Base-by-base conservation (phyloP, 2,113 vertebrate species). In the Lophotis ruficrista region DNA sequence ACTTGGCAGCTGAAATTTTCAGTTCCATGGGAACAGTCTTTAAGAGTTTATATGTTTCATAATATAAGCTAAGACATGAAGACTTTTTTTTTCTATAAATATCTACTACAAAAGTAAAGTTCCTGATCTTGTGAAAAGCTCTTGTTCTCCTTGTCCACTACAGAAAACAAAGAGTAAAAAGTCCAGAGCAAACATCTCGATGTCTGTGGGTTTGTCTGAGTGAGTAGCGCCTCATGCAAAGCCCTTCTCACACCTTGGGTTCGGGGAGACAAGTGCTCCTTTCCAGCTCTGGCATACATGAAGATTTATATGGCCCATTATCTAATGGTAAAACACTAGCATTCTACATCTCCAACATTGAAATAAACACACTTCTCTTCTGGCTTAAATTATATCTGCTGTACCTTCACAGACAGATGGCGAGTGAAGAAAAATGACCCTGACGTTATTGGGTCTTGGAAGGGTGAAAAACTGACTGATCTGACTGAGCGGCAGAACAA, bases 401-500 rank as follows among this genome's bases (percentile, higher is more conserved):
- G 62, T n/a, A 76, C 76, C 70, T 78, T 10, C 64, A 22, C 60
- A 84, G 71, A 27, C 80, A 78, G 6, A 2, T 30, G 38, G 48
- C 2, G 8, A 9, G 33, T 37, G 77, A 38, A 87, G 77, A 87
- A 45, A 85, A 92, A 89, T 13, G 76, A 25, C 25, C 60, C 80
- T 87, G 83, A 48, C 0, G 4, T 24, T 60, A 2, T 10, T 56
- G 41, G 87, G 80, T 78, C 68, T 82, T 54, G 71, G 87, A 78
- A 94, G 69, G 83, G 93, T 53, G 69, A 90, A 82, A 78, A 89
- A 30, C 65, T 80, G 90, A 31, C 62, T 51, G 93, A 19, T 25
- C 54, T 51, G 71, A 57, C 47, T 23, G 88, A 87, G 84, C 3
- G 0, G 71, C 76, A 89, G 65, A 71, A 72, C 71, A 47, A 85